Evolutionary conservation across 2,797 vertebrate species (phyloP), one percentile per base, ranked within the genome.

Genomic region (Tragopan temminckii): DNA sequence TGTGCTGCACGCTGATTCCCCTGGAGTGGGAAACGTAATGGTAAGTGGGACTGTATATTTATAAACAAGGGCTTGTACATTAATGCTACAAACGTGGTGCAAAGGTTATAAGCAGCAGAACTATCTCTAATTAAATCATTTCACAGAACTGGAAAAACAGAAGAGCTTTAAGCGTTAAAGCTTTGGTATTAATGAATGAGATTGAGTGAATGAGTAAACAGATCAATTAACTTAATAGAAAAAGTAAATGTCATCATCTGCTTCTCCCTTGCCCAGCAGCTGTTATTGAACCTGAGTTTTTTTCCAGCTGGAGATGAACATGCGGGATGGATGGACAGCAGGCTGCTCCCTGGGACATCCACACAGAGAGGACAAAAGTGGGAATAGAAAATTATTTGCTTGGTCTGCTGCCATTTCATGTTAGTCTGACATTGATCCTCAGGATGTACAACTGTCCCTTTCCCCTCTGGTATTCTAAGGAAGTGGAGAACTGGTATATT

Each of bases 81-180:
- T 57, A 13, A 42, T 74, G 55, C 35, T 52, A 36, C 7, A 35
- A 23, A 33, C 4, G 0, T 6, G 16, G 24, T n/a, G n/a, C 24
- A 33, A 23, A 24, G 33, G 19, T 55, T 45, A 1, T 27, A 31
- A 53, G 48, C 72, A 80, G 6, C 14, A n/a, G 57, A 9, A 70
- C 21, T 31, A 33, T 8, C 53, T 79, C 24, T 35, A 52, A n/a
- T 40, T 66, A 66, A 13, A 68, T 27, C 6, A 1, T 12, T 15
- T 24, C 20, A 46, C 27, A 50, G 50, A 72, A 55, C 0, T 48
- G 31, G 0, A 36, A 67, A 85, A 53, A 0, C 31, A 36, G 50
- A 29, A 66, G 61, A 79, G 36, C 31, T 91, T 20, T 46, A 55
- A 72, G 46, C 71, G 40, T 67, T 87, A 63, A 80, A 74, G 35